Percentiles rank a stretch among this genome's conserved stretches.
phyloP scores from a whole-genome alignment of 92 coral and sea anemone genomes.

The Actinostola sp. region DNA sequence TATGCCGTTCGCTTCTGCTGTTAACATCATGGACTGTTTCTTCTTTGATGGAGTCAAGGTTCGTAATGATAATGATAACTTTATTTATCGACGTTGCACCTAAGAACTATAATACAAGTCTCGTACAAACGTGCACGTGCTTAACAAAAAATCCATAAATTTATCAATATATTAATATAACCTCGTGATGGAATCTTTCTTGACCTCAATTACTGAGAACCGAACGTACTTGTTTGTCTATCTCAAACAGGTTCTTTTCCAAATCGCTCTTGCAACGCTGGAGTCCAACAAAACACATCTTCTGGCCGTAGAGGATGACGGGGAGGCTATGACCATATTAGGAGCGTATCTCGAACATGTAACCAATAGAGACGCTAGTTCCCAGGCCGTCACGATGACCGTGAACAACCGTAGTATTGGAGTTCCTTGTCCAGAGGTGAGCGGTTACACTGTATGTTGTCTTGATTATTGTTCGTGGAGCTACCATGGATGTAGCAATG shows the following conservation, averaged over 20 bases:
- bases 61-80: too few species aligned
- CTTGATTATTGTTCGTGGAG: too few species aligned
- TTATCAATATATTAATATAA: too few species aligned
- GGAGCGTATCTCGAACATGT: constrained; percentile 91
- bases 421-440: constrained; percentile 61
- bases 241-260: constrained; percentile 77
- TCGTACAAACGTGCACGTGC: too few species aligned
- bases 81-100: too few species aligned
- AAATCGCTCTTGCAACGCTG: constrained; percentile 83
- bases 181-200: too few species aligned
- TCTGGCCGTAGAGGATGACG: constrained; percentile 90
- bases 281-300: constrained; percentile 88
- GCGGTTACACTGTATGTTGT: background rate
- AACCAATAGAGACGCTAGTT: constrained; percentile 79
- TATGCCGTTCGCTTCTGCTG: constrained; percentile 98
- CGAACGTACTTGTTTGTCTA: background rate
- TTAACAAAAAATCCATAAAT: too few species aligned
- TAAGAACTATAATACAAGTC: too few species aligned
- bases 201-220: background rate
- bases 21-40: constrained; percentile 95
- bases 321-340: constrained; percentile 98
- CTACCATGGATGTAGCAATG: too few species aligned
- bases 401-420: constrained; percentile 63
- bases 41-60: constrained; percentile 98
- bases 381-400: constrained; percentile 50